Conservation (phyloP, 2,113 vertebrate species). For the Petrocephalus microphthalmus region DNA sequence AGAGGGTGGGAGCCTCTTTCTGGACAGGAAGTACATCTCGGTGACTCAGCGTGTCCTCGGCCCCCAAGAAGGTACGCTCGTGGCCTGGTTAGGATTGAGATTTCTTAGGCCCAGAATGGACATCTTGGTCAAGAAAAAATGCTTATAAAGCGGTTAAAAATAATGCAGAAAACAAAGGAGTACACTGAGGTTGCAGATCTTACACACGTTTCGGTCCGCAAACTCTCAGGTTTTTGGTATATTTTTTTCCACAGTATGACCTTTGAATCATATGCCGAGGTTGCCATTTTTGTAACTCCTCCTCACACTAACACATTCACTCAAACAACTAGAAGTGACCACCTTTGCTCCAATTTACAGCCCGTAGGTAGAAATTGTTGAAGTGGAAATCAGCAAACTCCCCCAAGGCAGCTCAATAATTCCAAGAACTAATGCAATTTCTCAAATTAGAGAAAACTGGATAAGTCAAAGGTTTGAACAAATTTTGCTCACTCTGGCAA, state of each 20-base stretch:
- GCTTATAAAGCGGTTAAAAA: too few relatives aligned
- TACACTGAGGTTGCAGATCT: not conserved
- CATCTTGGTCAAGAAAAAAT: too few relatives aligned
- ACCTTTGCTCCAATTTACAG: too few relatives aligned
- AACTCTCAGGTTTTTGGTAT: not conserved
- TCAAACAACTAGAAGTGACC: too few relatives aligned
- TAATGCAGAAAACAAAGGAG: too few relatives aligned
- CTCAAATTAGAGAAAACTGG: not conserved
- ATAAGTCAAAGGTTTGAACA: not conserved
- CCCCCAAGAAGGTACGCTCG: not conserved
- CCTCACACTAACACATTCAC: not conserved
- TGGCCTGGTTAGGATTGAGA: not conserved
- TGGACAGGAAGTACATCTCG: not conserved
- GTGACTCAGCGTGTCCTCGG: not conserved
- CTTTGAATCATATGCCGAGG: not conserved
- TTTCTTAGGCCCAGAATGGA: not conserved
- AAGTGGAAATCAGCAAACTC: not conserved
- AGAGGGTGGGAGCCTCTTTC: not conserved
- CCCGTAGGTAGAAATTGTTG: not conserved
- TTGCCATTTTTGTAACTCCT: not conserved
- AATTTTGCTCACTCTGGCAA: not conserved
- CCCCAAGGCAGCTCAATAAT: not conserved
- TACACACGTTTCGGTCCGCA: not conserved
- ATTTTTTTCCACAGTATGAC: not conserved
- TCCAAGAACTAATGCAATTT: not conserved